These are phyloP conservation scores for Bugulina stolonifera DNA, from an alignment of 2,888 invertebrate species.

Conservation along the genomic window DNA sequence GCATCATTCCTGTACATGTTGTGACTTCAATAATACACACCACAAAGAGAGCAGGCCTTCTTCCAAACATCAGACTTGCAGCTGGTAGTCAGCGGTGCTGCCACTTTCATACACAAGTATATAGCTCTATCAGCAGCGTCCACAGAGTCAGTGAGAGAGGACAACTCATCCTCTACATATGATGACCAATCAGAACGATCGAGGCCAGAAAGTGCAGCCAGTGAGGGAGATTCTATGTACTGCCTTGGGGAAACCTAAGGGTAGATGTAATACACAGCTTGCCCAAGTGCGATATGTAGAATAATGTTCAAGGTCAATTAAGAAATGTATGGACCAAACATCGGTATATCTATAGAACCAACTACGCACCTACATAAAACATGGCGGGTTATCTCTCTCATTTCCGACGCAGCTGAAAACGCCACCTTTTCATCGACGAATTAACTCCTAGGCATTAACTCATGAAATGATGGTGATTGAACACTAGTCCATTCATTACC, in stretches of 20 bases:
- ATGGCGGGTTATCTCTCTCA: too few relatives aligned
- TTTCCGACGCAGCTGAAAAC: too few relatives aligned
- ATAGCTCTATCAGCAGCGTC: not conserved
- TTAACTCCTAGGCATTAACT: too few relatives aligned
- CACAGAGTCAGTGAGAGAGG: not conserved
- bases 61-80: not conserved
- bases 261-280: too few relatives aligned
- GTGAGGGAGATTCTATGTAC: slow-evolving; percentile 6
- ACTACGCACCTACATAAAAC: too few relatives aligned
- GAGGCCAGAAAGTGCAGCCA: not conserved
- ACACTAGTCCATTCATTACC: not conserved
- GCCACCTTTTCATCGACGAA: not conserved
- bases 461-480: too few relatives aligned
- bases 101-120: slow-evolving; percentile 4
- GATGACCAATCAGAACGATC: not conserved
- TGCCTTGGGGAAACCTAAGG: not conserved
- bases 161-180: not conserved
- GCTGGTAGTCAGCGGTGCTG: not conserved
- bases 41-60: not conserved
- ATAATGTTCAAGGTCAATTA: too few relatives aligned
- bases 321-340: too few relatives aligned
- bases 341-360: too few relatives aligned
- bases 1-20: not conserved
- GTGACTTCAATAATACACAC: not conserved
- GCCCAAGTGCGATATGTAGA: too few relatives aligned